Base-by-base conservation (phyloP, 2,888 invertebrate species). In the Quadriops clusia region DNA sequence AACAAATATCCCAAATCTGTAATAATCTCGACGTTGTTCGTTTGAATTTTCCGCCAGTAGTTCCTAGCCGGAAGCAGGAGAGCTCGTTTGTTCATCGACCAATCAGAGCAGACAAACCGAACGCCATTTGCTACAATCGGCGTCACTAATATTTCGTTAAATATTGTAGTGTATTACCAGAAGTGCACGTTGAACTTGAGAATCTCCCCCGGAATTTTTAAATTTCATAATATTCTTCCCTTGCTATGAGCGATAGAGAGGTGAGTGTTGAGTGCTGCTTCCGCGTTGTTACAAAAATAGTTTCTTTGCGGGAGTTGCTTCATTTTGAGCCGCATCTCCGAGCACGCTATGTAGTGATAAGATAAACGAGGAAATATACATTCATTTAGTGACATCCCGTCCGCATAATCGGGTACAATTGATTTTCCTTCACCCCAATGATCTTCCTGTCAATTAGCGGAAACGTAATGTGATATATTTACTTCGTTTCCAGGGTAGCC, bases 191-290 rank as follows among this genome's bases (percentile, higher is more conserved):
- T 15, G 11, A 18, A 9, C 9, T 7, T 5, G 27, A 17, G 27
- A 17, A 12, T 16, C 17, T 16, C 10, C 16, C 10, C 10, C 7
- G 12, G 14, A 10, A 16, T 5, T 9, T 15, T 8, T 3, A 11
- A 15, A 23, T 33, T 23, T 24, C 21, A 9, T 21, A 9, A 26
- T 7, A 32, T 13, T 17, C 23, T 22, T n/a, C 16, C 12, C 24
- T 17, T 28, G 38, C 32, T 36, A 54, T 55, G 55, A 54, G 52
- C 39, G 53, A 52, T 40, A 46, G 53, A 44, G 54, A 53, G 51
- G 54, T 55, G 41, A 44, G 47, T 45, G 28, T 17, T 29, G 22
- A 14, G 22, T 26, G 36, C 26, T 36, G 28, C 32, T 30, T 32
- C 33, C 21, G 32, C 30, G 18, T 34, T 21, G 26, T 24, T 40